These are phyloP conservation scores for Tenthredo notha DNA, from an alignment of 2,888 invertebrate species.

Conservation along the genomic window DNA sequence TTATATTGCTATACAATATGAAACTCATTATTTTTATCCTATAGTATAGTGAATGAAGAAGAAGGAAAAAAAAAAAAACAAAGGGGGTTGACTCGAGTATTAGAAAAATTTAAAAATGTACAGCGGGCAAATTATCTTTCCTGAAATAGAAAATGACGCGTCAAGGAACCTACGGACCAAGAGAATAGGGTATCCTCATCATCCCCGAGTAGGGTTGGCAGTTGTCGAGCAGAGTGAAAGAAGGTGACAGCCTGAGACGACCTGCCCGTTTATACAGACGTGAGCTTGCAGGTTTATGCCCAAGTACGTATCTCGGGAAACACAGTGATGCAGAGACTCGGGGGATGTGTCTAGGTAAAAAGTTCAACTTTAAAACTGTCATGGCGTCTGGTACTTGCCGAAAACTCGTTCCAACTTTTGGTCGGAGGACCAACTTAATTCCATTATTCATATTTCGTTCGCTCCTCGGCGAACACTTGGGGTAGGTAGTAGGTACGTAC, in stretches of 20 bases:
- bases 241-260: constrained; percentile 32
- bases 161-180: background rate
- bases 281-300: constrained; percentile 9
- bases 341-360: constrained; percentile 37
- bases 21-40: background rate
- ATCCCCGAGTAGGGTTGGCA: constrained; percentile 41
- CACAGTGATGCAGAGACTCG: background rate
- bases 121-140: background rate
- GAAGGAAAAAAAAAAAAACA: too few relatives aligned
- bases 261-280: background rate
- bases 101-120: background rate
- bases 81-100: background rate
- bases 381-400: constrained; percentile 64
- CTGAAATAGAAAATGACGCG: background rate
- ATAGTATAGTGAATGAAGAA: background rate
- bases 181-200: background rate
- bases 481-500: constrained; percentile 21
- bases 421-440: constrained; percentile 44
- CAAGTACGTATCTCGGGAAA: background rate
- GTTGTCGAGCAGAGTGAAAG: constrained; percentile 25
- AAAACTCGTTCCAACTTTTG: constrained; percentile 47
- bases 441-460: constrained; percentile 51
- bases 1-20: background rate
- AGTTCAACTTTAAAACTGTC: constrained; percentile 63
- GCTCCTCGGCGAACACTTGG: constrained; percentile 40